A percentile compares a stretch with the other conserved stretches of the same genome.
Evolutionary conservation across 2,797 vertebrate genomes (phyloP).

Genomic region (Molothrus ater): DNA sequence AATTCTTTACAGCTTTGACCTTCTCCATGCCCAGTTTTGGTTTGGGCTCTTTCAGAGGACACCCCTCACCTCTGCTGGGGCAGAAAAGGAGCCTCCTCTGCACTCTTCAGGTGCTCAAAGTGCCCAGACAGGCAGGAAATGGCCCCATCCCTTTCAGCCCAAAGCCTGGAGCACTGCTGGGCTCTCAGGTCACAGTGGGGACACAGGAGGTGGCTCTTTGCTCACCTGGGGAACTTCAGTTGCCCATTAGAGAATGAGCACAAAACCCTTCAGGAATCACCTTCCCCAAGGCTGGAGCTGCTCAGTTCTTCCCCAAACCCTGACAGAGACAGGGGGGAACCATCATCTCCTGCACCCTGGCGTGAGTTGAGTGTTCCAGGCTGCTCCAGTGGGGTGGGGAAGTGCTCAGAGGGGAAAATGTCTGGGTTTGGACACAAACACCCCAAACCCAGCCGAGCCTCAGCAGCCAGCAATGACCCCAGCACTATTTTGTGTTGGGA

Average conservation of each 20-base stretch:
- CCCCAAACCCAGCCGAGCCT: too few relatives aligned
- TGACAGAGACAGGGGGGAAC: too few relatives aligned
- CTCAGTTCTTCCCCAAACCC: background rate
- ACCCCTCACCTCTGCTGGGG: background rate
- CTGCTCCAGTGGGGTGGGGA: too few relatives aligned
- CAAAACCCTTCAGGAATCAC: background rate
- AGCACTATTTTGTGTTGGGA: too few relatives aligned
- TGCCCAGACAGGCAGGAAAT: background rate
- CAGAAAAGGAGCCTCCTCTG: background rate
- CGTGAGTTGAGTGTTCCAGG: too few relatives aligned
- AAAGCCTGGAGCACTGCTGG: background rate
- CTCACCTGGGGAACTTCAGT: too few relatives aligned
- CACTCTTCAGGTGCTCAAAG: background rate
- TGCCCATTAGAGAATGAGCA: accelerated
- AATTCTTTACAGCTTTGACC: background rate
- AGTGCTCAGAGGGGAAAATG: too few relatives aligned
- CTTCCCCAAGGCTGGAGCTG: background rate
- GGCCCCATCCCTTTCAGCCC: background rate
- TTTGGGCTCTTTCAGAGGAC: background rate
- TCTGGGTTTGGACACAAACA: too few relatives aligned
- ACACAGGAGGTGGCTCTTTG: background rate
- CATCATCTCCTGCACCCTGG: too few relatives aligned
- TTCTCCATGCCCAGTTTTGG: background rate
- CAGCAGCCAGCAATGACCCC: too few relatives aligned
- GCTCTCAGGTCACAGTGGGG: background rate